These are phyloP conservation scores for Picathartes gymnocephalus DNA, from an alignment of 2,113 vertebrate genomes.

Conservation along the genomic window DNA sequence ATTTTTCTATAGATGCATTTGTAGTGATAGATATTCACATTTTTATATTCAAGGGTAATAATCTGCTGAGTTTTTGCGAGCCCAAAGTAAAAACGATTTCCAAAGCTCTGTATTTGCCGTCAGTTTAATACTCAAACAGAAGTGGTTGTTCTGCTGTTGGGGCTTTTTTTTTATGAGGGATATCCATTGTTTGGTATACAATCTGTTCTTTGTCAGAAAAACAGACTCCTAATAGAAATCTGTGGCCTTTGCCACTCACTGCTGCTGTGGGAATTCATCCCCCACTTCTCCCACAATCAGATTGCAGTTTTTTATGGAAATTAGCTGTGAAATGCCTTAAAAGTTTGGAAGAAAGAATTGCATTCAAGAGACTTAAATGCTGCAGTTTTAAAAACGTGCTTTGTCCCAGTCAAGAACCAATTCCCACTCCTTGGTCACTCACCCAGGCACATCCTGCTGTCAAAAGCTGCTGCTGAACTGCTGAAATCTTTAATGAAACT, in stretches of 20 bases:
- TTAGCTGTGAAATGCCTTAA: background rate
- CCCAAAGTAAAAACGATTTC: background rate
- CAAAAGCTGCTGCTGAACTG: background rate
- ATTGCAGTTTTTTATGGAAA: background rate
- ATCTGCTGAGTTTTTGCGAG: background rate
- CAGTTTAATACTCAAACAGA: background rate
- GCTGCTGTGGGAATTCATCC: background rate
- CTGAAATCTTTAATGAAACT: background rate
- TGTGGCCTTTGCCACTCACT: background rate
- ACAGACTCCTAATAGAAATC: background rate
- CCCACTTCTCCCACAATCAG: conserved; percentile 11
- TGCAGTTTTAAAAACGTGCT: background rate
- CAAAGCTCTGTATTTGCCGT: background rate
- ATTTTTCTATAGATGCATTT: background rate
- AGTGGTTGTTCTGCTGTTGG: background rate
- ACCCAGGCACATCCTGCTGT: background rate
- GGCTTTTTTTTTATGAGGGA: background rate
- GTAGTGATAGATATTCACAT: background rate
- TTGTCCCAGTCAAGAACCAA: background rate
- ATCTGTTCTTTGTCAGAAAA: background rate
- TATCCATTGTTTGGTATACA: background rate
- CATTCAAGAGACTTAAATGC: background rate
- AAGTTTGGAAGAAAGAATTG: background rate
- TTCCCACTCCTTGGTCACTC: background rate
- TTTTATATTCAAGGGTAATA: background rate